Evolutionary conservation across 2,888 invertebrate species (phyloP).

Genomic region (Augochlorella aurata): DNA sequence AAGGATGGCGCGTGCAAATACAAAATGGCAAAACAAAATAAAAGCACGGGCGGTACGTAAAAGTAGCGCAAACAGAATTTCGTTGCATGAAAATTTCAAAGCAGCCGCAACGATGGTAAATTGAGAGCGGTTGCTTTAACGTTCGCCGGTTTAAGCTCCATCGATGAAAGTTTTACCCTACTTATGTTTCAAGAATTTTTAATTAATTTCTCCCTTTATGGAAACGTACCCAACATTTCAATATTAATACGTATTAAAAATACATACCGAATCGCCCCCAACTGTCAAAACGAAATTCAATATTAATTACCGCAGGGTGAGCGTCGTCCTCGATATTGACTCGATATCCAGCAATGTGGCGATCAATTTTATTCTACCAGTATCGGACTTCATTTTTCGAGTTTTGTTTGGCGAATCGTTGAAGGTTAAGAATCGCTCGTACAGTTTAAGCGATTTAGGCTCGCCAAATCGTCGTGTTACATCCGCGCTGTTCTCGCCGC

Average conservation of each 20-base stretch:
- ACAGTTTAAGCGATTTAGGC: not conserved
- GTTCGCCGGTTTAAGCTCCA: constrained; percentile 2
- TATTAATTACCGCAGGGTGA: too few relatives aligned
- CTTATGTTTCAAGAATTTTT: not conserved
- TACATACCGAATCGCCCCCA: too few relatives aligned
- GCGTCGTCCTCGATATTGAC: too few relatives aligned
- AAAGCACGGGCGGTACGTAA: constrained; percentile 1
- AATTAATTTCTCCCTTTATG: not conserved
- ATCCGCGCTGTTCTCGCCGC: not conserved
- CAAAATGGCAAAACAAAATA: constrained; percentile 34
- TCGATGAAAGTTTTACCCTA: not conserved
- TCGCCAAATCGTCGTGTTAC: not conserved
- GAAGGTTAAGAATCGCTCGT: too few relatives aligned
- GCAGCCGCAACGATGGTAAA: constrained; percentile 21
- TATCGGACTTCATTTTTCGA: too few relatives aligned
- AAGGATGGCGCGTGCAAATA: constrained; percentile 9
- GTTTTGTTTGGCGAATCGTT: too few relatives aligned
- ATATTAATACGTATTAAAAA: too few relatives aligned
- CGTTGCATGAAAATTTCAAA: constrained; percentile 23
- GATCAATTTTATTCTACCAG: too few relatives aligned
- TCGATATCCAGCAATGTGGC: too few relatives aligned
- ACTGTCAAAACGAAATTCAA: too few relatives aligned
- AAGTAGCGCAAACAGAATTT: constrained; percentile 2
- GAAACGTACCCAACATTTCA: too few relatives aligned
- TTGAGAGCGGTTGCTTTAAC: constrained; percentile 20